Evolutionary conservation across 2,888 invertebrate genomes (phyloP).

Genomic region (Poecilobothrus nobilitatus): DNA sequence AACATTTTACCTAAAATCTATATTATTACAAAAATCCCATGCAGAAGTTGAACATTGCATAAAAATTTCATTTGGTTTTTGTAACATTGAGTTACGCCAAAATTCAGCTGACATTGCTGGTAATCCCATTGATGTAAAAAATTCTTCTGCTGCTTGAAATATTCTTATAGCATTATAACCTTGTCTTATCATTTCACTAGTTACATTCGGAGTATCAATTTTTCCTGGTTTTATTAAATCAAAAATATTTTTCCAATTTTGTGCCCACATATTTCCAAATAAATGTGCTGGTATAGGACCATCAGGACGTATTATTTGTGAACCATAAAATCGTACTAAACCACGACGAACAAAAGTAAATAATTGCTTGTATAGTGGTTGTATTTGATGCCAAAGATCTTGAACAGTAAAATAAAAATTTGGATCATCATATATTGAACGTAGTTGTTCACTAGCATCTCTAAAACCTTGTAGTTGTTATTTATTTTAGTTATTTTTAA

Average conservation of each 20-base stretch:
- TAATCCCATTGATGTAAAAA: constrained; percentile 71
- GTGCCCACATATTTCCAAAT: constrained; percentile 78
- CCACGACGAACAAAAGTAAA: constrained; percentile 72
- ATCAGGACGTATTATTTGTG: constrained; percentile 50
- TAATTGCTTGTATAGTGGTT: constrained; percentile 71
- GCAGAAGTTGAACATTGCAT: constrained; percentile 69
- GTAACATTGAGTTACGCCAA: constrained; percentile 74
- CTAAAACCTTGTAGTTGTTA: constrained; percentile 46
- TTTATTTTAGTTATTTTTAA: background rate
- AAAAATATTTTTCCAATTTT: constrained; percentile 69
- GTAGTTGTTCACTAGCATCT: constrained; percentile 75
- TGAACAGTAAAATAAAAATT: constrained; percentile 54
- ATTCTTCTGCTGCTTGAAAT: constrained; percentile 76
- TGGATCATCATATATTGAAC: constrained; percentile 61
- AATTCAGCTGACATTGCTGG: constrained; percentile 74
- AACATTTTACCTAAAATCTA: constrained; percentile 63
- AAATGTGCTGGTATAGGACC: constrained; percentile 81
- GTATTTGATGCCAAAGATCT: constrained; percentile 53
- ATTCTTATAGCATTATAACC: constrained; percentile 67
- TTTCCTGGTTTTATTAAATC: constrained; percentile 70
- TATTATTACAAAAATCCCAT: constrained; percentile 78
- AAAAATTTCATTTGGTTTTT: constrained; percentile 58
- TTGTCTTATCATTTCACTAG: constrained; percentile 65
- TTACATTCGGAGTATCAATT: constrained; percentile 60
- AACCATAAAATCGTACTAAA: constrained; percentile 56